phyloP scores from a whole-genome alignment of 1,140 invertebrate genomes.

The Euura lappo region DNA sequence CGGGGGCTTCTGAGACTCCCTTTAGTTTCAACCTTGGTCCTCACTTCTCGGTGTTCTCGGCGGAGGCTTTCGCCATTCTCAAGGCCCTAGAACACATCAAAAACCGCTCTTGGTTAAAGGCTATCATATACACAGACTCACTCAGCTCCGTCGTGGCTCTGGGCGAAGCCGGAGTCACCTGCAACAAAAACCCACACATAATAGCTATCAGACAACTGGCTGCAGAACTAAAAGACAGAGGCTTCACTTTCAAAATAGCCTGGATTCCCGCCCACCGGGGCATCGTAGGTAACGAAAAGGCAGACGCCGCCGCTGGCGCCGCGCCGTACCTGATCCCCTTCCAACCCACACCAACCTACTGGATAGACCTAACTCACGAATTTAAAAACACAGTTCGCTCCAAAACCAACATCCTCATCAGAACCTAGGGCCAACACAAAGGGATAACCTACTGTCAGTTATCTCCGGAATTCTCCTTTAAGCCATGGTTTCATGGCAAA shows the following conservation, averaged over 20 bases:
- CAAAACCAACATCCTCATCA: not conserved
- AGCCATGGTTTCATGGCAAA: not conserved
- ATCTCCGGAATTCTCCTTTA: not conserved
- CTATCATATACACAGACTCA: not conserved
- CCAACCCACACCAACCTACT: not conserved
- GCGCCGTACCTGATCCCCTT: not conserved
- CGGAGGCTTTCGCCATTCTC: not conserved
- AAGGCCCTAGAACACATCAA: not conserved
- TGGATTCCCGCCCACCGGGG: not conserved
- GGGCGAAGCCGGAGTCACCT: not conserved
- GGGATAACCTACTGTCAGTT: not conserved
- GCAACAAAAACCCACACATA: not conserved
- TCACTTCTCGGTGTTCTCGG: not conserved
- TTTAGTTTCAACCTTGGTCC: not conserved
- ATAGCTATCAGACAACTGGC: not conserved
- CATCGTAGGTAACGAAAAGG: not conserved
- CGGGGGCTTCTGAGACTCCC: not conserved
- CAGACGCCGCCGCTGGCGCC: not conserved
- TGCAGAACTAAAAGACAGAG: not conserved
- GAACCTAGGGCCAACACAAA: not conserved
- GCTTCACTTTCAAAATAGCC: not conserved
- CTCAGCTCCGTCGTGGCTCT: not conserved
- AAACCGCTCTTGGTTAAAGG: not conserved
- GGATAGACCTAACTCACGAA: not conserved
- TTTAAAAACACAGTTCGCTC: not conserved